phyloP scores from a whole-genome alignment of 2,797 vertebrate genomes.

The Propithecus perrieri region DNA sequence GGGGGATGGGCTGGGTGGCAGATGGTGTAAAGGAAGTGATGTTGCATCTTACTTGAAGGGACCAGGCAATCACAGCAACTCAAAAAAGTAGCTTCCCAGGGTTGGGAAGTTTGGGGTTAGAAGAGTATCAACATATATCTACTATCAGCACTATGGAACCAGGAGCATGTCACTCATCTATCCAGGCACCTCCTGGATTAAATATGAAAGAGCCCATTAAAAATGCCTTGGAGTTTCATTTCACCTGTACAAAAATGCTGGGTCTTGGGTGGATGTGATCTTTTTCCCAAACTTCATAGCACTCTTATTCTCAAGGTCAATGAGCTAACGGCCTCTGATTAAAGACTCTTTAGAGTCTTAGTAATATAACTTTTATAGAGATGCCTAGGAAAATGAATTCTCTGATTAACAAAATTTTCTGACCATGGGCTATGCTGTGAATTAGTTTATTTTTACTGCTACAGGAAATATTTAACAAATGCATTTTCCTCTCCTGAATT shows the following conservation, averaged over 20 bases:
- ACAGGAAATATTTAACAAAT: slow-evolving; percentile 25
- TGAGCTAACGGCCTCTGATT: neutral
- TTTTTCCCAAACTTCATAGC: neutral
- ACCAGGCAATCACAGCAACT: neutral
- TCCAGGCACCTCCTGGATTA: neutral
- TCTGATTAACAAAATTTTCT: neutral
- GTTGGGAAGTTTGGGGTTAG: neutral
- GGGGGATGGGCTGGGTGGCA: neutral
- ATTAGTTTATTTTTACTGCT: slow-evolving; percentile 14
- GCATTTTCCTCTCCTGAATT: neutral
- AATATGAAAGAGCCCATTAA: neutral
- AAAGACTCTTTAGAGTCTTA: neutral
- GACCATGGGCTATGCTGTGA: neutral
- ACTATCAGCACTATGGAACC: neutral
- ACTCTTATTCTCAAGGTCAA: neutral
- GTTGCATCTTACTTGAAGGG: neutral
- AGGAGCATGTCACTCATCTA: neutral
- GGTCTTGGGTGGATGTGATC: neutral
- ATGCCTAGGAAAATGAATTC: neutral
- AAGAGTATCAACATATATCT: neutral
- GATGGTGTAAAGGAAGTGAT: neutral
- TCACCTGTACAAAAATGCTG: neutral
- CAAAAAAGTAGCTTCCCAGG: neutral
- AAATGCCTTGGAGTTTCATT: neutral
- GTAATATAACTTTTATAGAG: neutral